These are phyloP conservation scores for Pantherophis vulpinus DNA, from an alignment of 2,797 vertebrate species.

Conservation along the genomic window DNA sequence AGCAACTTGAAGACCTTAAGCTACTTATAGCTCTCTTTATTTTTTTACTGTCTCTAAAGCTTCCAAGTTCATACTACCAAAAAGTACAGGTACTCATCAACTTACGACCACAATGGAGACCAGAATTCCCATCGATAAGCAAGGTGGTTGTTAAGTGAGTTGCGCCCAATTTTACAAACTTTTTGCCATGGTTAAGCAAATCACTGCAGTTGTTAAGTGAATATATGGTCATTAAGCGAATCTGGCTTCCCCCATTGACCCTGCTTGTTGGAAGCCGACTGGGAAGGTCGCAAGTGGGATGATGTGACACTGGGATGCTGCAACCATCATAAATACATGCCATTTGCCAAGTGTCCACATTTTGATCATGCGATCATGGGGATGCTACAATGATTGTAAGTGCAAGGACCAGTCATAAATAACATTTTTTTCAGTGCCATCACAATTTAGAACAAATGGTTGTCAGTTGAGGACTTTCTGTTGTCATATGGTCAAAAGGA, in stretches of 20 bases:
- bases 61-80: background rate
- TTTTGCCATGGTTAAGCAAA: background rate
- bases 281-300: too few species aligned
- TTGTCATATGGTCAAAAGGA: background rate
- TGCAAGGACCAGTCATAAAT: too few species aligned
- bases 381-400: too few species aligned
- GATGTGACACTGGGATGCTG: too few species aligned
- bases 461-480: too few species aligned
- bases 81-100: background rate
- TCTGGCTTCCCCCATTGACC: background rate
- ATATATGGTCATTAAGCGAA: too few species aligned
- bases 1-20: background rate
- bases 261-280: background rate
- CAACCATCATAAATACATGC: too few species aligned
- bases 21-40: background rate
- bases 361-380: too few species aligned
- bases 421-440: too few species aligned
- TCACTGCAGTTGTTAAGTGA: background rate
- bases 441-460: background rate
- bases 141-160: background rate
- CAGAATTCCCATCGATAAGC: too few species aligned
- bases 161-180: background rate
- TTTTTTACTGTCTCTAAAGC: background rate
- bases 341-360: too few species aligned
- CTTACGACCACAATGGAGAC: background rate